Evolutionary conservation across 1,140 invertebrate genomes (phyloP), one percentile per base, ranked within the genome.

Genomic region (Heliconius hewitsoni): DNA sequence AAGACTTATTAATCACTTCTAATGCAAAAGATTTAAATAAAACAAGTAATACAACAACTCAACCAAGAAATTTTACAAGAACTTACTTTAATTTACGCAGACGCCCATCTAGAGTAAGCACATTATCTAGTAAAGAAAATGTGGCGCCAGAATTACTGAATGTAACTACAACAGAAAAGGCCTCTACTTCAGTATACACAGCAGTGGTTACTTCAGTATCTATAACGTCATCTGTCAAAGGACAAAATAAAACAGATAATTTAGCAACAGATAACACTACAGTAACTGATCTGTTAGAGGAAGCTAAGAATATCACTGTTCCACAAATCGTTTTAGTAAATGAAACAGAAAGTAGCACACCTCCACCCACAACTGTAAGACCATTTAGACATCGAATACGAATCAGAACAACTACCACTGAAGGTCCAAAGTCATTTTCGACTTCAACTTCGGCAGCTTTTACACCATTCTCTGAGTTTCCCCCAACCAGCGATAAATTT

Each of bases 191-290:
- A 57, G 91, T 95, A 18, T 95, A 95, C 74, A 95, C 95, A 19
- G 94, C 94, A 1, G 94, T 95, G 52, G 95, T 95, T 1, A 95
- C 95, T 66, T 95, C 95, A 30, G 94, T 95, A 34, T 95, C 95
- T 27, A 93, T 95, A 77, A 94, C 94, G 60, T 95, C 94, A 34
- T 95, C 94, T 66, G 89, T 94, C 82, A 94, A 93, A 90, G 93
- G 90, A 34, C 87, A 89, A 78, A 94, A 94, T 83, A 93, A 90
- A 85, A 94, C 92, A 23, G 93, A 94, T 81, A 74, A 52, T 8
- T 71, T 73, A 52, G 86, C 84, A 86, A 88, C 73, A 13, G 87
- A 90, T 30, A 91, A 93, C 80, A 85, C 82, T 71, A 89, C 87
- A 13, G 37, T 83, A 46, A 73, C 82, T 55, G 85, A 84, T 78